Evolutionary conservation across 2,888 invertebrate genomes (phyloP).

Genomic region (Callinectes sapidus): DNA sequence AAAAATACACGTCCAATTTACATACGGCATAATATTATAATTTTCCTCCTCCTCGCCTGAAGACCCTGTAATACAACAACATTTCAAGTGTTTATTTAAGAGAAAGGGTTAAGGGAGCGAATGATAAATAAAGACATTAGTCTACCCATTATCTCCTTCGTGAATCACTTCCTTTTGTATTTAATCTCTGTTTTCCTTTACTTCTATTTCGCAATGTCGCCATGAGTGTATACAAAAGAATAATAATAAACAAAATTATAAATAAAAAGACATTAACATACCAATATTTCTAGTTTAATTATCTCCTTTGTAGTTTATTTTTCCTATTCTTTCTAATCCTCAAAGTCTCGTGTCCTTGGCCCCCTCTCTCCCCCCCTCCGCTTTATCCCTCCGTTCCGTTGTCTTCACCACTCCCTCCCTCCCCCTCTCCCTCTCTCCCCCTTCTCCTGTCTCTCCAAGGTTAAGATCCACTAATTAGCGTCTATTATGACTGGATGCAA

Average conservation of each 20-base stretch:
- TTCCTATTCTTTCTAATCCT: neutral
- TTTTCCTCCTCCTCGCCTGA: neutral
- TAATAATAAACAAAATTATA: neutral
- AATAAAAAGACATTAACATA: neutral
- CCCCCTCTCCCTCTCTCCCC: slow-evolving; percentile 2
- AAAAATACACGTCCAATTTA: neutral
- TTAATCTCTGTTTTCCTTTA: neutral
- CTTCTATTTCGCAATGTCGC: neutral
- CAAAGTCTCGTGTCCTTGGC: neutral
- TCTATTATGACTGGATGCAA: slow-evolving; percentile 67
- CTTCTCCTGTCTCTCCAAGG: slow-evolving; percentile 42
- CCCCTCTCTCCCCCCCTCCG: neutral
- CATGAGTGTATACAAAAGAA: neutral
- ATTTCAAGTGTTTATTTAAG: neutral
- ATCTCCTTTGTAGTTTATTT: neutral
- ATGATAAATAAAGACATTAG: neutral
- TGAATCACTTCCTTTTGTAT: neutral
- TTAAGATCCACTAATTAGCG: slow-evolving; percentile 65
- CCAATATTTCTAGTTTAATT: neutral
- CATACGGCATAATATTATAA: neutral
- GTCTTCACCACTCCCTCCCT: slow-evolving; percentile 23
- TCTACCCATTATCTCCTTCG: neutral
- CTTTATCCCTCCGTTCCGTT: neutral
- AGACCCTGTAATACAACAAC: neutral
- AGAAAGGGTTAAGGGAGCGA: neutral